Conservation (phyloP, 2,113 vertebrate genomes). For the Pelmatolapia mariae region DNA sequence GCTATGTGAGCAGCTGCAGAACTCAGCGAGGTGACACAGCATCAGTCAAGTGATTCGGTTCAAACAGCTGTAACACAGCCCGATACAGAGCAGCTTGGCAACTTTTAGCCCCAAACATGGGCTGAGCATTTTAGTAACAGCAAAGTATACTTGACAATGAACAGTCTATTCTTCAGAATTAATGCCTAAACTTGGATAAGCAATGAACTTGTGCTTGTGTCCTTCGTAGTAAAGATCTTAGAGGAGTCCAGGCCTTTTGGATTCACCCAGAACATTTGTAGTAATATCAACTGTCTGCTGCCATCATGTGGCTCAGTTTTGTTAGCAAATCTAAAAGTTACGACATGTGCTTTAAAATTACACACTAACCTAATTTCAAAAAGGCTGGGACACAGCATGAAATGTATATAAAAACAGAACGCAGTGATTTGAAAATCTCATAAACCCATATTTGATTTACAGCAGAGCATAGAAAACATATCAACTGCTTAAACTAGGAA, state of each 20-base stretch:
- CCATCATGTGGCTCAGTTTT: slow-evolving; percentile 49
- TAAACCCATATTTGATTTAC: neutral
- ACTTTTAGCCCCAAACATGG: neutral
- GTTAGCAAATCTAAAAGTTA: neutral
- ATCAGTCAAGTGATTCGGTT: slow-evolving; percentile 17
- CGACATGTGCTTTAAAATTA: neutral
- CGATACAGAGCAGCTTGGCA: neutral
- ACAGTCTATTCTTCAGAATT: neutral
- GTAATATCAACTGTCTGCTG: slow-evolving; percentile 2
- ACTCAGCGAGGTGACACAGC: slow-evolving; percentile 11
- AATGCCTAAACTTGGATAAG: neutral
- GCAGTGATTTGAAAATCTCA: neutral
- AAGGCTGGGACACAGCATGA: neutral
- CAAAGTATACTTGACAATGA: neutral
- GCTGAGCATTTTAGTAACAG: neutral
- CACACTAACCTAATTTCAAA: neutral
- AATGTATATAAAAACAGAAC: neutral
- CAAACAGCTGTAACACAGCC: neutral
- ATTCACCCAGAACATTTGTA: neutral
- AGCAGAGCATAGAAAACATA: neutral
- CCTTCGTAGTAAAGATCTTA: neutral
- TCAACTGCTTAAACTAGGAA: neutral
- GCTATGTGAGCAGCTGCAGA: slow-evolving; percentile 42
- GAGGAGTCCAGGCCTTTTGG: neutral
- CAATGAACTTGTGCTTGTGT: neutral